Conservation (phyloP, 2,113 vertebrate species). For the Melanerpes aurifrons region DNA sequence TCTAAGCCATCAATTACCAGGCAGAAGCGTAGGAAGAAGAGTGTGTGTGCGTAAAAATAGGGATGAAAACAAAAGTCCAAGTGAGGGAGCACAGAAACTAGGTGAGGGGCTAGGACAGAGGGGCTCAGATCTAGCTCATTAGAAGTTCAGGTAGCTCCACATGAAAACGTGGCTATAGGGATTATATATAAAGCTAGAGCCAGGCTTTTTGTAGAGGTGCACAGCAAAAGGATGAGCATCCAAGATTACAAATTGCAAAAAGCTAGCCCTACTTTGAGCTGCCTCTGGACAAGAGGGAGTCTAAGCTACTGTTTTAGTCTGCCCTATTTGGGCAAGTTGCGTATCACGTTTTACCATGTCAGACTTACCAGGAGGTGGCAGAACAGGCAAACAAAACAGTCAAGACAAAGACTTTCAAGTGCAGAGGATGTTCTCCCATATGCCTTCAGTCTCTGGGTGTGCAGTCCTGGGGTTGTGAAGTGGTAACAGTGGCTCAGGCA, state of each 20-base stretch:
- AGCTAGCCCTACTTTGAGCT: background rate
- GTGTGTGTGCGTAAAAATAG: background rate
- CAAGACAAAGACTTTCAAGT: background rate
- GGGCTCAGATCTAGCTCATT: background rate
- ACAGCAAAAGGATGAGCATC: background rate
- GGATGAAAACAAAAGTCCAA: background rate
- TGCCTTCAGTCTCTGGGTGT: rapidly evolving
- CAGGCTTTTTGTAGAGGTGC: background rate
- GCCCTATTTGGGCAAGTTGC: background rate
- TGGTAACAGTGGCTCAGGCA: background rate
- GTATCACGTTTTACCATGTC: rapidly evolving
- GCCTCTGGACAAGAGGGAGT: background rate
- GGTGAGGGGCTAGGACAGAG: background rate
- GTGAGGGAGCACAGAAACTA: background rate
- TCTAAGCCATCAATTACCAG: background rate
- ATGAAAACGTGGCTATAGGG: background rate
- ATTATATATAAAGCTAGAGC: background rate
- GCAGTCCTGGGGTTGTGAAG: rapidly evolving
- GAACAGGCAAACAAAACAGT: background rate
- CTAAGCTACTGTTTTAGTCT: background rate
- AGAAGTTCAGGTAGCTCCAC: background rate
- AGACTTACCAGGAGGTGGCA: slow-evolving; percentile 70
- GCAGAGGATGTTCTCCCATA: rapidly evolving
- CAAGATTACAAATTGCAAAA: background rate
- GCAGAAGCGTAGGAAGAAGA: background rate